Evolutionary conservation across 2,113 vertebrate genomes (phyloP).

Genomic region (Salminus brasiliensis): DNA sequence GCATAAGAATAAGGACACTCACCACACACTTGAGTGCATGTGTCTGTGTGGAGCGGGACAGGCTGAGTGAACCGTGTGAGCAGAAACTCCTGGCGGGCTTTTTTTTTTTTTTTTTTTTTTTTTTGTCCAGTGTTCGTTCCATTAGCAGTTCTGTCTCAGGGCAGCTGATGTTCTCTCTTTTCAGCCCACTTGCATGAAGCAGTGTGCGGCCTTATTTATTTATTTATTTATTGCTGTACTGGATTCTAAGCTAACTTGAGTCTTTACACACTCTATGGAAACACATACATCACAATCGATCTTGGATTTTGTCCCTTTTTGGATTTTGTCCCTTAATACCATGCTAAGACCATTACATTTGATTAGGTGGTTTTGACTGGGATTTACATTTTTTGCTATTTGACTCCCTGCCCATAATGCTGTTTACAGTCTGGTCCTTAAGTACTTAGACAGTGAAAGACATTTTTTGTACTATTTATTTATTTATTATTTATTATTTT

Average conservation of each 20-base stretch:
- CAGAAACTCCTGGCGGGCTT: neutral
- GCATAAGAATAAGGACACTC: constrained; percentile 7
- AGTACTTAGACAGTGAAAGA: no score
- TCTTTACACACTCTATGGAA: no score
- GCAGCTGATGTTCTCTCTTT: neutral
- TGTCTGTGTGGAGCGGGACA: neutral
- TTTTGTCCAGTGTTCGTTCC: neutral
- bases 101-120: neutral
- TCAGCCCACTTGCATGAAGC: neutral
- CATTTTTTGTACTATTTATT: no score
- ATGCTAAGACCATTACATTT: constrained; percentile 44
- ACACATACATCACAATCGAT: neutral
- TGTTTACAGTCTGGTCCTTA: no score
- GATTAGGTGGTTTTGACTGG: constrained; percentile 46
- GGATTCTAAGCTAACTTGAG: no score
- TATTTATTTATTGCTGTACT: no score
- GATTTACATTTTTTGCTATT: neutral
- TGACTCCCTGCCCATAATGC: constrained; percentile 34
- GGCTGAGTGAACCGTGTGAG: neutral
- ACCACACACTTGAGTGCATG: constrained; percentile 12
- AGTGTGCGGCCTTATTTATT: no score
- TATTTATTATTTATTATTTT: no score
- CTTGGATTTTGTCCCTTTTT: neutral
- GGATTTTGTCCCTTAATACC: constrained; percentile 34
- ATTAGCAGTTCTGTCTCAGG: neutral